Conservation (phyloP, 2,797 vertebrate species). For the Hippopotamyrus pictus region DNA sequence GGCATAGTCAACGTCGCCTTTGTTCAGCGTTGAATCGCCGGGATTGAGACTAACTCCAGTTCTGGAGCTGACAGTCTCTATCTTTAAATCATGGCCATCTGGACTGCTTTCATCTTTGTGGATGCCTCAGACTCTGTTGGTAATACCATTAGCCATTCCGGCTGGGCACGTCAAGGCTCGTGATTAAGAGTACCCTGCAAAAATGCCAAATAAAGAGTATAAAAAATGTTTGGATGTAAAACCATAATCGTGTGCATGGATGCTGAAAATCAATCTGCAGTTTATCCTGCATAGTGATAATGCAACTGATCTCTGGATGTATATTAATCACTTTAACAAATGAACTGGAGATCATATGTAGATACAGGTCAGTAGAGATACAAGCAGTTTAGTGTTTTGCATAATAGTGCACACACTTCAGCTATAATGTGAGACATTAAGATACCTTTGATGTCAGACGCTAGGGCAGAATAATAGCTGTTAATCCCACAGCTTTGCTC, state of each 20-base stretch:
- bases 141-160: background rate
- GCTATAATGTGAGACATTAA: background rate
- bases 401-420: background rate
- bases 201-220: background rate
- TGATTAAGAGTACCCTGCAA: background rate
- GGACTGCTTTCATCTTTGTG: constrained; percentile 25
- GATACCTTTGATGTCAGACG: background rate
- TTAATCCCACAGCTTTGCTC: background rate
- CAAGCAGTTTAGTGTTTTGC: background rate
- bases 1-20: background rate
- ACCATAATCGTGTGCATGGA: background rate
- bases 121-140: background rate
- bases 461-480: background rate
- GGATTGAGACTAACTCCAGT: constrained; percentile 21
- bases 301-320: background rate
- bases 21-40: background rate
- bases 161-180: background rate
- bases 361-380: background rate
- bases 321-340: background rate
- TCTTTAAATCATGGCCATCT: constrained; percentile 24
- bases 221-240: background rate
- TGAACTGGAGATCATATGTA: background rate
- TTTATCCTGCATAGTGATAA: background rate
- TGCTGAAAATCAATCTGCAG: background rate
- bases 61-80: background rate